Percentiles rank a stretch among this genome's conserved stretches.
These are phyloP conservation scores for Porites australiensis DNA, from an alignment of 64 coral and sea anemone species.

Conservation along the genomic window DNA sequence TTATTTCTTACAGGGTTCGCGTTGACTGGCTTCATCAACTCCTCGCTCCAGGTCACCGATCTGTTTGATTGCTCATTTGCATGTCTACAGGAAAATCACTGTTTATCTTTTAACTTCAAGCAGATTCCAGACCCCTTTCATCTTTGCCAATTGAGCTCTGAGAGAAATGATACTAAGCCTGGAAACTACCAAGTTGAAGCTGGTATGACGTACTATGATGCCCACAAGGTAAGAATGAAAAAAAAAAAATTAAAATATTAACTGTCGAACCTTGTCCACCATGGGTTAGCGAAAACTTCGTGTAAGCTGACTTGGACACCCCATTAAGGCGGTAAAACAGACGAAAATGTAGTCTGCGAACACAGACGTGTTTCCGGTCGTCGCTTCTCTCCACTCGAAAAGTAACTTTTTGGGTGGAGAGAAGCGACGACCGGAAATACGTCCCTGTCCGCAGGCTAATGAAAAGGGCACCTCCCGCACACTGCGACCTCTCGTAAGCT, in stretches of 20 bases:
- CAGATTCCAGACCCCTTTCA: neutral
- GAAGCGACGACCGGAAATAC: no score
- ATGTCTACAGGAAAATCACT: neutral
- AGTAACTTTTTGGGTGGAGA: no score
- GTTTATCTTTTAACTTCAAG: constrained; percentile 12
- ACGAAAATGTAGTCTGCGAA: no score
- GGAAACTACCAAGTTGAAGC: neutral
- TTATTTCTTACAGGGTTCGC: neutral
- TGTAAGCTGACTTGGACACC: no score
- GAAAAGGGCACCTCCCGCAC: no score
- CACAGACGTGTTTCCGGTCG: no score
- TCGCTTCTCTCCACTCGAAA: no score
- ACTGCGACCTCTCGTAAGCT: no score
- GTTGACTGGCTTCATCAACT: neutral
- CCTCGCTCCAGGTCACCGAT: neutral
- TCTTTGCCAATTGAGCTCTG: constrained; percentile 6
- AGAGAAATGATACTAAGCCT: neutral
- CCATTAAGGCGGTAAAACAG: no score
- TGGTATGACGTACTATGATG: constrained; percentile 14
- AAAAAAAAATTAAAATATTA: neutral
- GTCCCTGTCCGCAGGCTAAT: no score
- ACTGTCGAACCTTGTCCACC: neutral
- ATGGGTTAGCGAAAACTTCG: no score
- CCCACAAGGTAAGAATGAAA: neutral
- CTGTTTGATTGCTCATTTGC: constrained; percentile 18